Conservation (phyloP, 2,113 vertebrate genomes). For the Helogale parvula region DNA sequence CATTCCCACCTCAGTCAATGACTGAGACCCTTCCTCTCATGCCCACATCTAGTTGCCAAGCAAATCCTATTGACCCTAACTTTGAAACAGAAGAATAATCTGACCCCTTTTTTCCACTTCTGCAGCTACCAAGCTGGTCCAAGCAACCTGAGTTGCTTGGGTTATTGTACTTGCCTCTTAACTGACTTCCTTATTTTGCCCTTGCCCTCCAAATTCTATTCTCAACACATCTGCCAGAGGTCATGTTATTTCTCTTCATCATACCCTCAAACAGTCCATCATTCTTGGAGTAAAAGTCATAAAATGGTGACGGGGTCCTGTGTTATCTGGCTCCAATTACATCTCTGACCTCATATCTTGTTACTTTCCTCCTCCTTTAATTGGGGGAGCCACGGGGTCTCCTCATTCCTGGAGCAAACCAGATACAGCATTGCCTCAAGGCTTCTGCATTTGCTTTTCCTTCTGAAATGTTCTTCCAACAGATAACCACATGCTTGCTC, state of each 20-base stretch:
- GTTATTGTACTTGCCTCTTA: background rate
- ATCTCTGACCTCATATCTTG: background rate
- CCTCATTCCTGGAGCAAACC: background rate
- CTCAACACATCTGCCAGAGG: background rate
- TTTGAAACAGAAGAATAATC: background rate
- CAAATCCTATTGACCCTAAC: background rate
- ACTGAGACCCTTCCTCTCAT: background rate
- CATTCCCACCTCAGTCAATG: background rate
- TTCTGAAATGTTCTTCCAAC: conserved; percentile 28
- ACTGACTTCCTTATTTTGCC: background rate
- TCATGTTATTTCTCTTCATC: background rate
- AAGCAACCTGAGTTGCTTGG: background rate
- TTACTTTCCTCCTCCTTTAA: background rate
- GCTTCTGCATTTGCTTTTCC: conserved; percentile 14
- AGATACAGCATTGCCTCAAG: background rate
- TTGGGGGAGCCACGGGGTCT: background rate
- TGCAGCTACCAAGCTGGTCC: background rate
- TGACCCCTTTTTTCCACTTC: background rate
- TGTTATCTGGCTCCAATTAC: background rate
- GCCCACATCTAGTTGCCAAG: background rate
- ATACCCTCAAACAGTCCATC: background rate
- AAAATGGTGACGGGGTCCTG: background rate
- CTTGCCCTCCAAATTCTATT: background rate
- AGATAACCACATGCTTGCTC: background rate
- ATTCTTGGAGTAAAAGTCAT: background rate